These are phyloP conservation scores for Caiman crocodilus DNA, from an alignment of 2,797 vertebrate species.

Conservation along the genomic window DNA sequence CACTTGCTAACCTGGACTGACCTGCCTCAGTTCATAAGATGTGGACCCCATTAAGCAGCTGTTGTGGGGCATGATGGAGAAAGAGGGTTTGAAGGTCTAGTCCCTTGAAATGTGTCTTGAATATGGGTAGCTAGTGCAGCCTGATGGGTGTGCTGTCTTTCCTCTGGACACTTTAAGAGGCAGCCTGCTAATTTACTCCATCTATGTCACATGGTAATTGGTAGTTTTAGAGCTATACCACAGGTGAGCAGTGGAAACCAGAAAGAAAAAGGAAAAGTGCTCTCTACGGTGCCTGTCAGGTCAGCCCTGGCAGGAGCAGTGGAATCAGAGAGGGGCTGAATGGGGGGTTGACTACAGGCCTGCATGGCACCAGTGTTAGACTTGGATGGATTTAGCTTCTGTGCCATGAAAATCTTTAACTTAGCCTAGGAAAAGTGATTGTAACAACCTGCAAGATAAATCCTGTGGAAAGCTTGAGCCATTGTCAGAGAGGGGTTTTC, in stretches of 20 bases:
- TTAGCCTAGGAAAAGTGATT: neutral
- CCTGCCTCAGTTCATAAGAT: neutral
- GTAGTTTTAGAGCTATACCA: neutral
- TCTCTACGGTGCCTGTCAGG: no score
- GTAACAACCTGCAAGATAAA: neutral
- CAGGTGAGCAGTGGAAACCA: no score
- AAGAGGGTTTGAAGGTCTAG: neutral
- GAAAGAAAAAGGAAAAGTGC: no score
- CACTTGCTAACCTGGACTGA: neutral
- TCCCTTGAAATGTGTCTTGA: neutral
- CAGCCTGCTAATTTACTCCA: neutral
- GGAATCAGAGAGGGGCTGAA: no score
- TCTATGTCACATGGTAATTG: no score
- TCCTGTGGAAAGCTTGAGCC: neutral
- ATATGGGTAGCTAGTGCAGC: accelerated
- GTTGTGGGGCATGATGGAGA: neutral
- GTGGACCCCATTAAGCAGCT: neutral
- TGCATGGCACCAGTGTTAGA: no score
- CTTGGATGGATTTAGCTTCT: no score
- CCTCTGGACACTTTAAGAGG: accelerated
- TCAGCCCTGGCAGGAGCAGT: no score
- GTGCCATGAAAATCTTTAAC: no score
- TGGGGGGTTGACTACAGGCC: no score
- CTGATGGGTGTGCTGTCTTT: neutral
- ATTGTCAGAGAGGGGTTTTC: neutral